These are phyloP conservation scores for Chorisops tibialis DNA, from an alignment of 2,888 invertebrate species.

Conservation along the genomic window DNA sequence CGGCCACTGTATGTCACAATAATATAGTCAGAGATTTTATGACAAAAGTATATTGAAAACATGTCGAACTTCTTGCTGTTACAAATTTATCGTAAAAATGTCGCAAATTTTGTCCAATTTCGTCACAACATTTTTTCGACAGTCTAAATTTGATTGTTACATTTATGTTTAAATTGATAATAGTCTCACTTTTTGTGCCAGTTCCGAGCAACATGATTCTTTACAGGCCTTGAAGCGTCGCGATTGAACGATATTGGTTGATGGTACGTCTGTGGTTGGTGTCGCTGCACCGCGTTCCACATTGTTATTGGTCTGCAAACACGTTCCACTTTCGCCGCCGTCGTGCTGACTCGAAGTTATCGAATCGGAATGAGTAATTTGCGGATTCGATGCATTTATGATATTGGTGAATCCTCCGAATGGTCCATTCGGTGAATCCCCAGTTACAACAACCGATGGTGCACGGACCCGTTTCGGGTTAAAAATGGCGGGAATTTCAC, in stretches of 20 bases:
- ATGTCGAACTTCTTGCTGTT: too few species aligned
- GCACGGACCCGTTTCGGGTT: slow-evolving; percentile 70
- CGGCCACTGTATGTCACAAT: too few species aligned
- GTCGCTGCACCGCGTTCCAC: slow-evolving; percentile 38
- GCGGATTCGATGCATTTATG: slow-evolving; percentile 51
- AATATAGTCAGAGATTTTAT: too few species aligned
- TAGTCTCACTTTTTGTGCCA: slow-evolving; percentile 70
- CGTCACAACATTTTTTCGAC: too few species aligned
- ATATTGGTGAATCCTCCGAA: slow-evolving; percentile 54
- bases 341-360: slow-evolving; percentile 64
- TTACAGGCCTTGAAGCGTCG: slow-evolving; percentile 57
- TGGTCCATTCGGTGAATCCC: slow-evolving; percentile 58
- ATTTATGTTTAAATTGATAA: too few species aligned
- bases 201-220: slow-evolving; percentile 75
- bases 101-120: too few species aligned
- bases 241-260: slow-evolving; percentile 41
- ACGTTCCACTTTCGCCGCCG: slow-evolving; percentile 51
- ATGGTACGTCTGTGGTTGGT: slow-evolving; percentile 39
- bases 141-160: too few species aligned
- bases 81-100: too few species aligned
- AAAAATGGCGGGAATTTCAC: slow-evolving; percentile 77
- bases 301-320: slow-evolving; percentile 20
- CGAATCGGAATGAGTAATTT: slow-evolving; percentile 56
- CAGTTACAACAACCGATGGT: slow-evolving; percentile 68
- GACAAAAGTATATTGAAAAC: too few species aligned